phyloP scores from a whole-genome alignment of 2,888 invertebrate species.

The Mallateleia sp. region DNA sequence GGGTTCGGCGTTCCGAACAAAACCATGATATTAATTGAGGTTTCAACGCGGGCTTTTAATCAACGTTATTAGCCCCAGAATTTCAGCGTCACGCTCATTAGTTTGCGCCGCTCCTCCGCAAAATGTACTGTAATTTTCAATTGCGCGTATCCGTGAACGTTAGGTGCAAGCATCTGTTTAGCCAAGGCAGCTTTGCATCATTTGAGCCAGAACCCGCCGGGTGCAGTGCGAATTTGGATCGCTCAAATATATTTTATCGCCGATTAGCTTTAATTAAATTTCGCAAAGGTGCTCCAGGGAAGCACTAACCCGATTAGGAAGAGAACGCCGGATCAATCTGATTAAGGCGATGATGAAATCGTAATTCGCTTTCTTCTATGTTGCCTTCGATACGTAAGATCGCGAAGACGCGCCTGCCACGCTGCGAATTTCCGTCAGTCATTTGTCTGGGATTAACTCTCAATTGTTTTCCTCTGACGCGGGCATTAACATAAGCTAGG shows the following conservation, averaged over 20 bases:
- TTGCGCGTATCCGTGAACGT: conserved; percentile 11
- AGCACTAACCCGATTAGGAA: conserved; percentile 16
- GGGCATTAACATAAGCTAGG: conserved; percentile 89
- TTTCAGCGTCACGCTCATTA: conserved; percentile 66
- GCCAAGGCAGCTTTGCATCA: conserved; percentile 15
- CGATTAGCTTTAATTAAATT: conserved; percentile 58
- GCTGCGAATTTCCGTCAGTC: conserved; percentile 85
- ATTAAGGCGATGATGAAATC: conserved; percentile 42
- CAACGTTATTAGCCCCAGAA: conserved; percentile 87
- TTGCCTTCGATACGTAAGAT: conserved; percentile 31
- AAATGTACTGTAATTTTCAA: conserved; percentile 45
- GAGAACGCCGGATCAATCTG: conserved; percentile 29
- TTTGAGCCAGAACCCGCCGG: conserved; percentile 9
- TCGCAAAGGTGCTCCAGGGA: conserved; percentile 11
- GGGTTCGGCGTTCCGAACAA: conserved; percentile 56
- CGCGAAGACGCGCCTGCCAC: neutral
- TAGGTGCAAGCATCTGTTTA: conserved; percentile 35
- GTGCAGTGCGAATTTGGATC: neutral
- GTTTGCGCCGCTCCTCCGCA: conserved; percentile 50
- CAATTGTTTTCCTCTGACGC: conserved; percentile 88
- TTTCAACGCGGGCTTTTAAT: conserved; percentile 87
- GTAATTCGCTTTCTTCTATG: conserved; percentile 6
- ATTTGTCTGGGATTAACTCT: conserved; percentile 89
- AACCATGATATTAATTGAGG: conserved; percentile 88
- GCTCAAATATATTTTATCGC: conserved; percentile 40